These are phyloP conservation scores for Nipponia nippon DNA, from an alignment of 2,113 vertebrate genomes.

Conservation along the genomic window DNA sequence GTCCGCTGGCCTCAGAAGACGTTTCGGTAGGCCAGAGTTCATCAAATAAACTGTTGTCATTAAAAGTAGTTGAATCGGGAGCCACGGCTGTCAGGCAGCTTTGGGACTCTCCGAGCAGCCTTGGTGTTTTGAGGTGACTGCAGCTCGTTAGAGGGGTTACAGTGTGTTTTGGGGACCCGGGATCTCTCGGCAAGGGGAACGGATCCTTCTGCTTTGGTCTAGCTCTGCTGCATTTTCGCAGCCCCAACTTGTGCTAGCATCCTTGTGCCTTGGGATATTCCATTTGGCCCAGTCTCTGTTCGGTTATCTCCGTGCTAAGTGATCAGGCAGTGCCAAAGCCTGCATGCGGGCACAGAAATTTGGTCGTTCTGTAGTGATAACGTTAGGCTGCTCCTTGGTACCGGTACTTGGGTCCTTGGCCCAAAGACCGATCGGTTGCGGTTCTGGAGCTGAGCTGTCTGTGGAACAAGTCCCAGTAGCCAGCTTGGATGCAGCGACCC, in stretches of 20 bases:
- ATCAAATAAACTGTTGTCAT: background rate
- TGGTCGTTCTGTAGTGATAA: background rate
- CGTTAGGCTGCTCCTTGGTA: background rate
- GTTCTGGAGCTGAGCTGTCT: background rate
- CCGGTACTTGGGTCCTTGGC: background rate
- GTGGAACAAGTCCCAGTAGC: background rate
- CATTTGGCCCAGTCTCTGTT: background rate
- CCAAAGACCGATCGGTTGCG: no score
- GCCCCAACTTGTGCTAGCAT: background rate
- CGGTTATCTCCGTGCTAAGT: background rate
- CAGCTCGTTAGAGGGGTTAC: background rate
- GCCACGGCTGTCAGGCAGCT: background rate
- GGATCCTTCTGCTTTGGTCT: background rate
- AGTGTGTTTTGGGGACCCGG: background rate
- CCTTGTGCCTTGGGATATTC: rapidly evolving
- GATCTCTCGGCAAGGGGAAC: background rate
- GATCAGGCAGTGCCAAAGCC: background rate
- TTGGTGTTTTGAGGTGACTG: background rate
- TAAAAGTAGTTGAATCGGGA: rapidly evolving
- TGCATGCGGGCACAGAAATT: background rate
- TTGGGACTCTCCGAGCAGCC: background rate
- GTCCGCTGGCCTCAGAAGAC: background rate
- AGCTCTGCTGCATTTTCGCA: background rate
- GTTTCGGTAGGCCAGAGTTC: background rate
- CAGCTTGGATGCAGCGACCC: background rate